A percentile compares a stretch with the other conserved stretches of the same genome.
phyloP scores from a whole-genome alignment of 2,113 vertebrate species.

The Sturnira hondurensis region DNA sequence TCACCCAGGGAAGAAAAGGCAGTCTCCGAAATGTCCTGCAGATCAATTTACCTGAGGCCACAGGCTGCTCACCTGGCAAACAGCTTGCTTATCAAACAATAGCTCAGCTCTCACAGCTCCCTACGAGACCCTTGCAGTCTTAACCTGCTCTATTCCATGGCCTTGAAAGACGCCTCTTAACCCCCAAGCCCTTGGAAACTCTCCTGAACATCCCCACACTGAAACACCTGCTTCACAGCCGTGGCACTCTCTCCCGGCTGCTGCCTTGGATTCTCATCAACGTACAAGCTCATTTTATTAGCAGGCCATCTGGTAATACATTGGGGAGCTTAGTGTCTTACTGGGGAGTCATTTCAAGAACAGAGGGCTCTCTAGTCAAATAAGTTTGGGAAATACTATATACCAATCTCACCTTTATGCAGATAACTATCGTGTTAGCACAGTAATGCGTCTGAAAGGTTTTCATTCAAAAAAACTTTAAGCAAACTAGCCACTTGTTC shows the following conservation, averaged over 20 bases:
- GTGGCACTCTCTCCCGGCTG: too few species aligned
- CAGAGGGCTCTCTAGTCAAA: neutral
- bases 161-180: neutral
- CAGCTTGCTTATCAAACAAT: neutral
- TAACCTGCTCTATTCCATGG: neutral
- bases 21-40: neutral
- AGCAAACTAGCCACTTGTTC: neutral
- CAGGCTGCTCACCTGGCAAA: neutral
- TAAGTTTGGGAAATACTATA: neutral
- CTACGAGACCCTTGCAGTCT: neutral
- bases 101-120: neutral
- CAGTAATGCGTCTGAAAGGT: neutral
- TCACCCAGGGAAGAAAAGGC: neutral
- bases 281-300: neutral
- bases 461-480: neutral
- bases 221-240: fast-evolving
- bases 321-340: neutral
- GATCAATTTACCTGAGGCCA: neutral
- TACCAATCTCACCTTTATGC: neutral
- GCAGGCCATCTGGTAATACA: neutral
- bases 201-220: neutral
- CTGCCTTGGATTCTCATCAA: neutral
- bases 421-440: neutral
- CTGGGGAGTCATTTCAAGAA: neutral
- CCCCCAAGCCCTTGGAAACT: neutral